A percentile compares a stretch with the other conserved stretches of the same genome.
Conservation (phyloP, 2,113 vertebrate genomes). For the Nesoenas mayeri region DNA sequence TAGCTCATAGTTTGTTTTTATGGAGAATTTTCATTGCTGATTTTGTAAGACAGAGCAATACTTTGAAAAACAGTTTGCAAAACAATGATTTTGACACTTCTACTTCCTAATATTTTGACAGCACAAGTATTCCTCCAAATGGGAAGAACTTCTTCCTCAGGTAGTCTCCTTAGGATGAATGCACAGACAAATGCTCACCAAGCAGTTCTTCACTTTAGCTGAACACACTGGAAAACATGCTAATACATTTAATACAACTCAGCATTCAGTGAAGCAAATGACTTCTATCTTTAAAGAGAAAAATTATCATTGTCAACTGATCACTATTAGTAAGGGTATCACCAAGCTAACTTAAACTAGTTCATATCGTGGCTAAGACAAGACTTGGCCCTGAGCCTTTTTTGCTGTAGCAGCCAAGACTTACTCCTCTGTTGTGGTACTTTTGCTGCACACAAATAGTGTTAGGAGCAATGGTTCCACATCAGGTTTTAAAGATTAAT, state of each 20-base stretch:
- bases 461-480: not conserved
- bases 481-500: not conserved
- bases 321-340: accelerated
- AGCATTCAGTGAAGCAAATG: not conserved
- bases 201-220: not conserved
- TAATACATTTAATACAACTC: not conserved
- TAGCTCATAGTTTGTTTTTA: not conserved
- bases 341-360: not conserved
- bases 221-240: not conserved
- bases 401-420: not conserved
- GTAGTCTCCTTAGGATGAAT: not conserved
- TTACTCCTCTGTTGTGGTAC: not conserved
- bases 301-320: not conserved
- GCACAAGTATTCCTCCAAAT: not conserved
- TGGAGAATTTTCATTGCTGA: not conserved
- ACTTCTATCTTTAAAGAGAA: not conserved
- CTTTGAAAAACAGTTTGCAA: not conserved
- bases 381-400: not conserved
- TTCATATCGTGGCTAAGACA: not conserved
- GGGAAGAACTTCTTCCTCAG: not conserved
- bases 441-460: not conserved
- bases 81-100: not conserved
- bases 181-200: not conserved
- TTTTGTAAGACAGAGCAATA: not conserved
- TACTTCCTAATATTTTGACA: not conserved